Percentiles rank a stretch among this genome's conserved stretches.
Evolutionary conservation across 2,888 invertebrate species (phyloP).

Genomic region (Hirtodrosophila alboralis): DNA sequence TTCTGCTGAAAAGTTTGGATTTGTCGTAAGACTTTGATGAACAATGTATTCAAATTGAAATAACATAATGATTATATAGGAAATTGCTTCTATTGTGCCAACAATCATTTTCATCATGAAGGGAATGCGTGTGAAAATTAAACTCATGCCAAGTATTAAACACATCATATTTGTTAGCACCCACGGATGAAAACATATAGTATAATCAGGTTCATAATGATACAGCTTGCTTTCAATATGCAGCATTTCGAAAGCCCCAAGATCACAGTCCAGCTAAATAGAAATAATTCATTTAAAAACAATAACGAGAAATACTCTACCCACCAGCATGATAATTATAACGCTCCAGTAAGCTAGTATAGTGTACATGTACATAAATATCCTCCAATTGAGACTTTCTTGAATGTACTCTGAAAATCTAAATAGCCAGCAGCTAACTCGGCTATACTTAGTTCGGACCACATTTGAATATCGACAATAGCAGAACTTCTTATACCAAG

Average conservation of each 20-base stretch:
- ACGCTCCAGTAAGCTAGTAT: constrained; percentile 86
- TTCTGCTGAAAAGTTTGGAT: constrained; percentile 88
- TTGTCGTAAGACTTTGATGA: constrained; percentile 88
- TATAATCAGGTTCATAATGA: constrained; percentile 33
- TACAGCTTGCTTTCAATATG: constrained; percentile 51
- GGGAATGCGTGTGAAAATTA: constrained; percentile 93
- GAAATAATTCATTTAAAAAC: not conserved
- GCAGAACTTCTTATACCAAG: constrained; percentile 91
- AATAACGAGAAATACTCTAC: constrained; percentile 24
- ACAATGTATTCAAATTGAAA: constrained; percentile 85
- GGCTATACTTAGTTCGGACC: not conserved
- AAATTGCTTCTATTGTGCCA: constrained; percentile 86
- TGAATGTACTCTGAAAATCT: constrained; percentile 85
- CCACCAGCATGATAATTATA: constrained; percentile 38
- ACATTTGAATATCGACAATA: constrained; percentile 85
- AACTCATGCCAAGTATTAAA: constrained; percentile 87
- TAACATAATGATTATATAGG: constrained; percentile 89
- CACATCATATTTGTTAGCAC: constrained; percentile 85
- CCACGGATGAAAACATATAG: constrained; percentile 81
- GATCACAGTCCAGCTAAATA: constrained; percentile 31
- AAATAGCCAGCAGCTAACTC: constrained; percentile 39
- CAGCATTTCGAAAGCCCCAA: not conserved
- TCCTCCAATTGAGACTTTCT: constrained; percentile 87
- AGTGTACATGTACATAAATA: constrained; percentile 88
- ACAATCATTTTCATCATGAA: constrained; percentile 89